Evolutionary conservation across 2,888 invertebrate species (phyloP).

Genomic region (Ecdyonurus torrentis): DNA sequence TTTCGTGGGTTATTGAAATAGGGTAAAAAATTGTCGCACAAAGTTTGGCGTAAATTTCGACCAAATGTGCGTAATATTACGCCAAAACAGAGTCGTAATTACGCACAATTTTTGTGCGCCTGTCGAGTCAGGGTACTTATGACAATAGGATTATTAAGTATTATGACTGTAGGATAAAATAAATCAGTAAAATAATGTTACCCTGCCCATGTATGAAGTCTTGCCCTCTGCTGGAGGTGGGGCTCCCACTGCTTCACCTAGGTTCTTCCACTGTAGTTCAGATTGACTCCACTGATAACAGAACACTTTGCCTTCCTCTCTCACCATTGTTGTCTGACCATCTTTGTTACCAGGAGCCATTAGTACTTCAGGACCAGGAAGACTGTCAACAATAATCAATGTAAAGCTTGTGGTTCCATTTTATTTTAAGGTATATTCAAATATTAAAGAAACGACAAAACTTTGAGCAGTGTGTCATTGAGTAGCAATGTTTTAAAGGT

Average conservation of each 20-base stretch:
- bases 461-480: no score
- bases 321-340: slow-evolving; percentile 73
- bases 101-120: no score
- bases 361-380: slow-evolving; percentile 67
- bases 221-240: slow-evolving; percentile 50
- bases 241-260: slow-evolving; percentile 80
- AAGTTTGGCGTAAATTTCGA: no score
- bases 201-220: slow-evolving; percentile 66
- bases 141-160: not conserved
- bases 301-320: slow-evolving; percentile 49
- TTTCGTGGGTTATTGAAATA: no score
- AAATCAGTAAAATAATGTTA: slow-evolving; percentile 19
- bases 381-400: no score
- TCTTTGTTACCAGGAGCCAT: slow-evolving; percentile 58
- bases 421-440: no score
- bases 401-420: no score
- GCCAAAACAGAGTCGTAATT: no score
- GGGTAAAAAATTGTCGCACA: no score
- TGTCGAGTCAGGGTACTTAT: not conserved
- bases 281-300: slow-evolving; percentile 62
- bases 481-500: no score
- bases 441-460: no score
- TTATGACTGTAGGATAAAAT: not conserved
- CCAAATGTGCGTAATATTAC: no score
- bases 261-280: slow-evolving; percentile 55